A percentile compares a stretch with the other conserved stretches of the same genome.
phyloP scores from a whole-genome alignment of 1,140 invertebrate species.

The Zaprionus gabonicus region DNA sequence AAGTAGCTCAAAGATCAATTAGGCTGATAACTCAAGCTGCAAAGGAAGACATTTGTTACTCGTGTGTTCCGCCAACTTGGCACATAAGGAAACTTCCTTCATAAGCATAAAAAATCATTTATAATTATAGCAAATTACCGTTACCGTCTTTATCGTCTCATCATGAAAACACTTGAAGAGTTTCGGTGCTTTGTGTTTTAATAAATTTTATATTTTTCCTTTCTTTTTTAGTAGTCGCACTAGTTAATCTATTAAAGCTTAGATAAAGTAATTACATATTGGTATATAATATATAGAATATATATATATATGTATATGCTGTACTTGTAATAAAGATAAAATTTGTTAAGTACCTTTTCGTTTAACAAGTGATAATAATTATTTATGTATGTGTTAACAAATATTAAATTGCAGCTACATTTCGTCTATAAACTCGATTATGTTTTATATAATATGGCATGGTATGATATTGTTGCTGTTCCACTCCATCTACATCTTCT shows the following conservation, averaged over 20 bases:
- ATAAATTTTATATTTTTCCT: slow-evolving; percentile 26
- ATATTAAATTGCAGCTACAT: slow-evolving; percentile 50
- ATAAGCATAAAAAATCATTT: neutral
- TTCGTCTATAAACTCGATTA: slow-evolving; percentile 29
- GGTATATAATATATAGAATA: slow-evolving; percentile 26
- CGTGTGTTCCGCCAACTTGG: neutral
- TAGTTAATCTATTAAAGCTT: slow-evolving; percentile 79
- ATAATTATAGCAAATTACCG: slow-evolving; percentile 5
- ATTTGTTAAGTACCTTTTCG: slow-evolving; percentile 76
- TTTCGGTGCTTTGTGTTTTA: slow-evolving; percentile 15
- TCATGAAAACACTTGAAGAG: neutral
- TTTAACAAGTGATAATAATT: slow-evolving; percentile 74
- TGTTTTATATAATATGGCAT: slow-evolving; percentile 70
- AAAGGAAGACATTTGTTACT: slow-evolving; percentile 2
- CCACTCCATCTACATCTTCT: neutral
- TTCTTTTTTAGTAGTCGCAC: slow-evolving; percentile 45
- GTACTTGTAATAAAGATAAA: slow-evolving; percentile 77
- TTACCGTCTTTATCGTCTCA: neutral
- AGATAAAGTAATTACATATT: slow-evolving; percentile 65
- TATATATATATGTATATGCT: slow-evolving; percentile 41
- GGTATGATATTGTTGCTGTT: slow-evolving; percentile 60
- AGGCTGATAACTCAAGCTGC: neutral
- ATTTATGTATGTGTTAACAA: slow-evolving; percentile 59
- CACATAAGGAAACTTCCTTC: neutral
- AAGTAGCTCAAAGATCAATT: neutral